These are phyloP conservation scores for Ursus arctos DNA, from an alignment of 2,113 vertebrate genomes.

Conservation along the genomic window DNA sequence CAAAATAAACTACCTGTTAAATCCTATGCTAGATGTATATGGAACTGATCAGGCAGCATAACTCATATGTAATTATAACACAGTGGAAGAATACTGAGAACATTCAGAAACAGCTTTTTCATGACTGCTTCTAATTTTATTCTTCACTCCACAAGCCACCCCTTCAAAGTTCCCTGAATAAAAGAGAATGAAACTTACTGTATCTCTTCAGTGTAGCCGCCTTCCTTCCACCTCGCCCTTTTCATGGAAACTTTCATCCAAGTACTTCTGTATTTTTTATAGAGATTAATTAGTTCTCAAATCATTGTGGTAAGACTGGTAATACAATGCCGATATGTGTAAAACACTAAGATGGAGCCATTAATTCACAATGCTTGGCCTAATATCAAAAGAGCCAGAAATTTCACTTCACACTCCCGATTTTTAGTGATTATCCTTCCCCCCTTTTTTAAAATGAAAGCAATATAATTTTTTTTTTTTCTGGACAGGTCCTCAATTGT, in stretches of 20 bases:
- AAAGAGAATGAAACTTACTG: background rate
- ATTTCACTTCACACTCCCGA: background rate
- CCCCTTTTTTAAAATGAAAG: background rate
- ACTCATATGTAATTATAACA: background rate
- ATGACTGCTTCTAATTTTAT: background rate
- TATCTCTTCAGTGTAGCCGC: background rate
- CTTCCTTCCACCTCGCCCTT: background rate
- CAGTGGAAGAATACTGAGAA: background rate
- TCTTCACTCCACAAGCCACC: background rate
- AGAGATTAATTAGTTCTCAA: background rate
- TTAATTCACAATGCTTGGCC: background rate
- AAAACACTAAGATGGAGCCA: background rate
- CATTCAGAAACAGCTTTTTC: background rate
- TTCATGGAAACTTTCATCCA: background rate
- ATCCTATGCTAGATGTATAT: background rate
- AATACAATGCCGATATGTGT: background rate
- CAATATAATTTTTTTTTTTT: background rate
- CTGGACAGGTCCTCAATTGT: background rate
- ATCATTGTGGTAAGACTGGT: background rate
- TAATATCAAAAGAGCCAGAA: background rate
- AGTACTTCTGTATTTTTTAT: background rate
- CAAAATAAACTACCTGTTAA: background rate
- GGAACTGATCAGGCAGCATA: background rate
- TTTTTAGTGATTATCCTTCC: background rate
- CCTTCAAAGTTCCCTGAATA: background rate